phyloP scores from a whole-genome alignment of 1,140 invertebrate species.

The Steinernema khuongi region DNA sequence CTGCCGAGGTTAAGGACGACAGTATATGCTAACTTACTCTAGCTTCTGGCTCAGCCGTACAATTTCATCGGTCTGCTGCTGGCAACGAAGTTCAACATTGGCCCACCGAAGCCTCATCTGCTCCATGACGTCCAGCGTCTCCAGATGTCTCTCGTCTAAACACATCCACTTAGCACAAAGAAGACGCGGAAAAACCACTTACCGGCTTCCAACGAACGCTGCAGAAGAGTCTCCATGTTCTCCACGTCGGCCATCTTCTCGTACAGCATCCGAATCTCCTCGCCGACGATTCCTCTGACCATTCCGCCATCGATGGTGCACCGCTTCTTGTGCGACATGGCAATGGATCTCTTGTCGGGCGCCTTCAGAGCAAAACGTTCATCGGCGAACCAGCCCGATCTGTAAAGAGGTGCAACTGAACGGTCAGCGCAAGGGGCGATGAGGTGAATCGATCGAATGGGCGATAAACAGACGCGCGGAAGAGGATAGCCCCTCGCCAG shows the following conservation, averaged over 20 bases:
- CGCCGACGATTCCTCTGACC: background rate
- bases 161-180: background rate
- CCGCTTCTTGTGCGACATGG: background rate
- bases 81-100: background rate
- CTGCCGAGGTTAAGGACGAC: background rate
- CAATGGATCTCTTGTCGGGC: no score
- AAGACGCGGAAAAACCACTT: background rate
- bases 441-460: background rate
- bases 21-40: background rate
- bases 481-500: background rate
- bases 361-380: no score
- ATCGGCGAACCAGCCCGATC: no score
- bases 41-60: background rate
- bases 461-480: background rate
- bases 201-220: background rate
- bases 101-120: background rate
- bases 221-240: background rate
- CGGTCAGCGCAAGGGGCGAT: background rate
- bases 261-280: background rate
- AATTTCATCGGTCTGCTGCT: background rate
- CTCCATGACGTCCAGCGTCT: background rate
- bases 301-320: background rate
- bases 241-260: background rate
- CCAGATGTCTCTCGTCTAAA: background rate
- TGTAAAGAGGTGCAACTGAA: background rate